Evolutionary conservation across 2,113 vertebrate species (phyloP), one percentile per base, ranked within the genome.

Genomic region (Eretmochelys imbricata): DNA sequence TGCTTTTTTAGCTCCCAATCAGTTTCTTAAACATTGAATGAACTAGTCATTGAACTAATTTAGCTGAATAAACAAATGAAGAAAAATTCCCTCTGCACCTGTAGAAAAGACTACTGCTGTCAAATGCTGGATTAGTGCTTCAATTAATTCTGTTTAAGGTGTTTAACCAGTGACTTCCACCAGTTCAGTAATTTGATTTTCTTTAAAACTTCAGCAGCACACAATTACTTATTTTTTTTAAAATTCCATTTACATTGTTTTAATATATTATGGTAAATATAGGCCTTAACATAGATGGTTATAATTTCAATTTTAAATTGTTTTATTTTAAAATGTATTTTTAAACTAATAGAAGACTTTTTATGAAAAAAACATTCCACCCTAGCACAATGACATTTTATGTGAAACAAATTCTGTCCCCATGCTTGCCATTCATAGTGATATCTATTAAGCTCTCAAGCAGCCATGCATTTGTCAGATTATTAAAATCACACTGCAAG

Each of bases 401-500:
- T 0, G 0, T 8, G 8, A 84, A 83, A 38, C 16, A 50, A n/a
- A 46, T 10, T 51, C 38, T 17, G 42, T 6, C 20, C 62, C 27
- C 38, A 50, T 11, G 13, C 17, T 8, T 55, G 81, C 27, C 55
- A 38, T 25, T 91, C 51, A 65, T 8, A 84, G 35, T 62, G 14
- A 5, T 25, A 84, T 6, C 42, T 54, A 9, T 4, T 2, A 94
- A 91, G 50, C 85, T 17, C 16, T 27, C 20, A 54, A 25, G 6
- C 75, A 57, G 46, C 81, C 54, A 82, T 42, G 8, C 87, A 81
- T 42, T 54, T 38, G n/a, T 79, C 86, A 54, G 90, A 86, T 53
- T 51, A 29, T 38, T 51, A 89, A 87, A 91, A 38, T 76, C 4
- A 91, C 1, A 48, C 10, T 91, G 76, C 57, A 95, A 93, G n/a